Evolutionary conservation across 1,140 invertebrate species (phyloP), one percentile per base, ranked within the genome.

Genomic region (Nephotettix cincticeps): DNA sequence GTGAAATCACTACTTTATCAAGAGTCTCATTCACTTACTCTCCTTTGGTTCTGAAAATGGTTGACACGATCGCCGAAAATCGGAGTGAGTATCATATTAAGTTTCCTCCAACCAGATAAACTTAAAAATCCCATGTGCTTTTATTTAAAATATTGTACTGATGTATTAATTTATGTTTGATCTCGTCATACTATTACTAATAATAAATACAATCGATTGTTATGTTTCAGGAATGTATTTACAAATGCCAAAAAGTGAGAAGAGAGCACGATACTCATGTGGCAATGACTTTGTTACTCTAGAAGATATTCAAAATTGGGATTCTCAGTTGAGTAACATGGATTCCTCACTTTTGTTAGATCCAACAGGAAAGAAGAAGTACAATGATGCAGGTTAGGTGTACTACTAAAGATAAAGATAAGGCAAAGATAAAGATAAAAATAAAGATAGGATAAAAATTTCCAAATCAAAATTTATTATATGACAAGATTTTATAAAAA

Each of bases 271-370:
- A 1, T 89, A 87, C 71, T 83, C 81, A 66, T 81, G 81, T 74
- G 76, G 76, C 2, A 77, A 83, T 17, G 83, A 79, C 0, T 85
- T 74, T 74, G 69, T 79, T 19, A 80, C 78, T 21, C 25, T 87
- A 4, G 76, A 83, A 61, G 72, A 86, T 36, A 82, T 93, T 70
- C 81, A 83, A 54, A 85, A 86, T 9, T 93, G 91, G 91, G 72
- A 76, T 21, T 80, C 19, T 19, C 21, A 61, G 11, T 65, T 13
- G 63, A 6, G 13, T 1, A 45, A 40, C 6, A n/a, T 40, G 25
- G 23, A 27, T 17, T 14, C 19, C 1, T 65, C 25, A 21, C 9
- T 65, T 67, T 1, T 51, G 40, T 25, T 30, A 11, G n/a, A 71
- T 14, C 9, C n/a, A 21, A 45, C 9, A 6, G 19, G 19, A 2